A percentile compares a stretch with the other conserved stretches of the same genome.
Conservation (phyloP, 2,113 vertebrate species). For the Zosterops pallidus region DNA sequence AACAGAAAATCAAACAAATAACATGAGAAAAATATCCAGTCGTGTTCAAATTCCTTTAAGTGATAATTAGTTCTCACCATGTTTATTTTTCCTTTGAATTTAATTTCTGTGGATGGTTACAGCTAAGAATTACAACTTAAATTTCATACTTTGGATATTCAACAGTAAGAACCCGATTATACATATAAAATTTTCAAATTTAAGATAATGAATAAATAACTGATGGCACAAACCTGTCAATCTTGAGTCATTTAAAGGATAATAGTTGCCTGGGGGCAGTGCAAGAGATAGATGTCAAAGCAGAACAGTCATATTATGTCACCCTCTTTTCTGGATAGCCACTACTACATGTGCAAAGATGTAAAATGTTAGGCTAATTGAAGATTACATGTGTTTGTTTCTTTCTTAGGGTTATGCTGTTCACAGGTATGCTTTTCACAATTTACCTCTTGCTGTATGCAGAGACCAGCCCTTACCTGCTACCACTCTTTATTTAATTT, state of each 20-base stretch:
- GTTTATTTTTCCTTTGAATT: not conserved
- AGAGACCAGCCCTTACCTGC: not conserved
- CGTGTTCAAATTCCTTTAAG: not conserved
- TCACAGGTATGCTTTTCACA: not conserved
- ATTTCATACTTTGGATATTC: not conserved
- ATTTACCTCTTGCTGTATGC: not conserved
- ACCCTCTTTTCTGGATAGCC: not conserved
- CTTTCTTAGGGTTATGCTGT: not conserved
- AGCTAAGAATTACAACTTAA: not conserved
- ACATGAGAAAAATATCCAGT: not conserved
- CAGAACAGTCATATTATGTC: not conserved
- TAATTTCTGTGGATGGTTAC: not conserved
- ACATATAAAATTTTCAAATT: not conserved
- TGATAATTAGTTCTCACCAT: not conserved
- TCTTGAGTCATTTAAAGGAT: not conserved
- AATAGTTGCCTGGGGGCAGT: not conserved
- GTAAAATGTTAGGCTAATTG: not conserved
- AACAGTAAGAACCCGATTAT: not conserved
- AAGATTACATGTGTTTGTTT: not conserved
- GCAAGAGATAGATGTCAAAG: not conserved
- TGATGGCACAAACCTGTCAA: not conserved
- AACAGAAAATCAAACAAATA: slow-evolving; percentile 3
- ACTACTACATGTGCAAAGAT: not conserved
- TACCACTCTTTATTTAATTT: not conserved
- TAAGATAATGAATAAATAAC: not conserved